Conservation (phyloP, 1,140 invertebrate species). For the Pararge aegeria region DNA sequence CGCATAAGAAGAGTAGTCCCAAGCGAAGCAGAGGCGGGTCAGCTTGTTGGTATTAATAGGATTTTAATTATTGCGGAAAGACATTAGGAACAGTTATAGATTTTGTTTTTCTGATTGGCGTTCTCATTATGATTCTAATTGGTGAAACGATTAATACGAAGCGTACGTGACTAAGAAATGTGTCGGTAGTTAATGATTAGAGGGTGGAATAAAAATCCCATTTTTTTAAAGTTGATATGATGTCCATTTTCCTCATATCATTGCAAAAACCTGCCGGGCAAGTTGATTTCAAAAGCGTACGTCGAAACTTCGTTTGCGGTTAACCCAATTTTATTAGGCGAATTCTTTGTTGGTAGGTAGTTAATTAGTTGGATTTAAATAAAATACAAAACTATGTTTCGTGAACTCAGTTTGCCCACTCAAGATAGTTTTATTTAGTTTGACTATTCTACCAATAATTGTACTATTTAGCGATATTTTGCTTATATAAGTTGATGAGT, state of each 20-base stretch:
- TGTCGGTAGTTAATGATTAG: constrained; percentile 51
- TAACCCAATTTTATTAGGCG: constrained; percentile 1
- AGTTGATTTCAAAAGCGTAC: too few species aligned
- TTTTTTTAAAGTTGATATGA: constrained; percentile 23
- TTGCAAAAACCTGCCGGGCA: not conserved
- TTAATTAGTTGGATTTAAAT: not conserved
- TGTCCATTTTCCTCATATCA: constrained; percentile 45
- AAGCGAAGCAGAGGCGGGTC: too few species aligned
- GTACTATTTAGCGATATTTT: too few species aligned
- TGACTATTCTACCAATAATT: too few species aligned
- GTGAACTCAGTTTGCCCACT: too few species aligned
- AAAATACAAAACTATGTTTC: too few species aligned
- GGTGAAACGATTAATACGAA: constrained; percentile 34
- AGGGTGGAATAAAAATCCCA: constrained; percentile 26
- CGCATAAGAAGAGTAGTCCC: too few species aligned
- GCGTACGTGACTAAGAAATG: constrained; percentile 64
- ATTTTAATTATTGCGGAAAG: constrained; percentile 45
- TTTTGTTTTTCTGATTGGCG: constrained; percentile 48
- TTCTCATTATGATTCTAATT: constrained; percentile 45
- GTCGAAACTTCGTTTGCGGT: constrained; percentile 1
- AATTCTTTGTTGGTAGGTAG: not conserved
- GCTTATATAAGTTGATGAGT: too few species aligned
- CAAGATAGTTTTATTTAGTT: too few species aligned
- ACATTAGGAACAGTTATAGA: constrained; percentile 49
- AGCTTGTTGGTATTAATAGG: not conserved